Conservation (phyloP, 2,888 invertebrate genomes). For the Sericinus montela region DNA sequence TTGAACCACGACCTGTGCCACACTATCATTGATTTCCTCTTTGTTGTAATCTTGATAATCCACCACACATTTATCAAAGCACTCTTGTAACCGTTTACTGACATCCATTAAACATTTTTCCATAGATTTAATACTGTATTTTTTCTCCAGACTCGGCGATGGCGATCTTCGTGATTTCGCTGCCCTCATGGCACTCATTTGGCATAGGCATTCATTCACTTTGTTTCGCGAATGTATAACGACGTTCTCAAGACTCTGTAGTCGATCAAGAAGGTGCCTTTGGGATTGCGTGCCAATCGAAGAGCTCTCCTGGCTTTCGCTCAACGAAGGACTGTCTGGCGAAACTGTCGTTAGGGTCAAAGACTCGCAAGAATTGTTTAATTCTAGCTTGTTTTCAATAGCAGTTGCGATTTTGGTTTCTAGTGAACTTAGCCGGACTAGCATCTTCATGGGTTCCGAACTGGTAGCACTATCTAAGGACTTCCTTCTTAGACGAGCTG, state of each 20-base stretch:
- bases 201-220: constrained; percentile 83
- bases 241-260: constrained; percentile 81
- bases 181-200: constrained; percentile 81
- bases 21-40: constrained; percentile 67
- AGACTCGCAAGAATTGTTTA: constrained; percentile 79
- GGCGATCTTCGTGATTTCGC: constrained; percentile 82
- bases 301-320: constrained; percentile 47
- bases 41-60: constrained; percentile 55
- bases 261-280: constrained; percentile 77
- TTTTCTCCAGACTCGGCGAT: constrained; percentile 82
- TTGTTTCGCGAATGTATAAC: constrained; percentile 83
- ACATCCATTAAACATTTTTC: constrained; percentile 83
- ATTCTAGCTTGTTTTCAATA: constrained; percentile 59
- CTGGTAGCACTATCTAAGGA: constrained; percentile 88
- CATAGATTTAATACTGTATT: constrained; percentile 80
- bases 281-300: constrained; percentile 72
- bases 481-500: constrained; percentile 82
- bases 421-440: constrained; percentile 86
- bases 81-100: constrained; percentile 79
- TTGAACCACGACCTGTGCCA: constrained; percentile 80
- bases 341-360: constrained; percentile 63
- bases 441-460: constrained; percentile 88
- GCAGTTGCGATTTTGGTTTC: constrained; percentile 87
- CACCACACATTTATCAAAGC: constrained; percentile 79
- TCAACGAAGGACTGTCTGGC: constrained; percentile 53